Percentiles rank a stretch among this genome's conserved stretches.
phyloP scores from a whole-genome alignment of 2,888 invertebrate species.

The Salpingus planirostris region DNA sequence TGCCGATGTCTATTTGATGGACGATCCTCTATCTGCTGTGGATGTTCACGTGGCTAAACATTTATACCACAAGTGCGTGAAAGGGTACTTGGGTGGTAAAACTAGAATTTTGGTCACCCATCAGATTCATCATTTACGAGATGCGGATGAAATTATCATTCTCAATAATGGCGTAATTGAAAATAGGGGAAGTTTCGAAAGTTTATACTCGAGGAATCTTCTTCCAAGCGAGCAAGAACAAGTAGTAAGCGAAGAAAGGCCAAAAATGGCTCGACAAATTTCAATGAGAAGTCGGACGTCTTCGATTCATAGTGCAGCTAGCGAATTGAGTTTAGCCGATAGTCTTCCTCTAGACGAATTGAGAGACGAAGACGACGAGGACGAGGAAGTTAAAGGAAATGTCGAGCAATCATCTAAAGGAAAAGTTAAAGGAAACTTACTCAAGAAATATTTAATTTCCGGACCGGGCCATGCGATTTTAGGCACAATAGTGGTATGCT shows the following conservation, averaged over 20 bases:
- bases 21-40: constrained; percentile 82
- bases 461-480: constrained; percentile 48
- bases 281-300: too few species aligned
- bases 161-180: constrained; percentile 48
- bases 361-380: constrained; percentile 33
- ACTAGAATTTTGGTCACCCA: constrained; percentile 79
- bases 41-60: constrained; percentile 72
- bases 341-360: constrained; percentile 32
- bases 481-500: constrained; percentile 42
- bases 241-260: too few species aligned
- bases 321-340: constrained; percentile 38
- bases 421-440: constrained; percentile 51
- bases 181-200: constrained; percentile 42
- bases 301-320: constrained; percentile 33
- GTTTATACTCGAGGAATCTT: too few species aligned
- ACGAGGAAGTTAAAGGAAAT: constrained; percentile 45
- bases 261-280: too few species aligned
- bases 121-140: constrained; percentile 71
- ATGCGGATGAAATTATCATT: constrained; percentile 57
- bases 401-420: constrained; percentile 51
- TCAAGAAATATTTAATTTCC: constrained; percentile 48
- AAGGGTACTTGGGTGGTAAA: constrained; percentile 54
- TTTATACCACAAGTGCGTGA: constrained; percentile 70
- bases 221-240: too few species aligned
- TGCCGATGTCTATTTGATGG: constrained; percentile 72